Base-by-base conservation (phyloP, 92 coral and sea anemone species). In the Desmophyllum pertusum region DNA sequence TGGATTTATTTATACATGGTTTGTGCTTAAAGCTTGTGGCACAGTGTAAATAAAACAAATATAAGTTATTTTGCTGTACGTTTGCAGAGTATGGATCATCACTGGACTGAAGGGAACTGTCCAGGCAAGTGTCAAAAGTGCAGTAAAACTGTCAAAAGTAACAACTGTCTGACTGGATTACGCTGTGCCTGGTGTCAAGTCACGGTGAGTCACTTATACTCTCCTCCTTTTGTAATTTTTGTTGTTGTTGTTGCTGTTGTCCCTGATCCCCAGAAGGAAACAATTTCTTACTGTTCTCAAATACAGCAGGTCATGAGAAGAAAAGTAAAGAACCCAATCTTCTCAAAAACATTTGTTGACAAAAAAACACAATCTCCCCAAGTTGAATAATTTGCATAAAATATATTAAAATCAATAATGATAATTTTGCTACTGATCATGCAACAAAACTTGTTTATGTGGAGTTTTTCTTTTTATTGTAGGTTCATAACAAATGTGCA, bases 111-210 rank as follows among this genome's bases (percentile, higher is more conserved):
- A 78, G 99, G 99, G 19, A 96, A 96, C 90, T 96, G 99, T 76
- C 86, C 90, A 48, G 99, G 95, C 39, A 96, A 94, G 79, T 96
- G 99, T 76, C 83, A 70, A 55, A 96, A 94, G 84, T 96, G 99
- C 63, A 77, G 94, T 73, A 96, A 96, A 83, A 89, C 95, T 1
- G 98, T 96, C 75, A 96, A 96, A 83, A 95, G 94, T 48, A 92
- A 83, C 79, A 92, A 94, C 73, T 96, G 98, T 50, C 84, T 96
- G 67, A 92, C 97, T 21, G 99, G 99, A 69, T 87, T 96, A 42
- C 93, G 93, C 77, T 96, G 99, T 66, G 99, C 99, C 6, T 96
- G 99, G 99, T 96, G 99, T 84, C 99, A 96, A 70, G 95, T 93
- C 69, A 96, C 95, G 53, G 99, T 96, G 81, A 61, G 98, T 86